A percentile compares a stretch with the other conserved stretches of the same genome.
Conservation (phyloP, 2,113 vertebrate genomes). For the Halichoeres trimaculatus region DNA sequence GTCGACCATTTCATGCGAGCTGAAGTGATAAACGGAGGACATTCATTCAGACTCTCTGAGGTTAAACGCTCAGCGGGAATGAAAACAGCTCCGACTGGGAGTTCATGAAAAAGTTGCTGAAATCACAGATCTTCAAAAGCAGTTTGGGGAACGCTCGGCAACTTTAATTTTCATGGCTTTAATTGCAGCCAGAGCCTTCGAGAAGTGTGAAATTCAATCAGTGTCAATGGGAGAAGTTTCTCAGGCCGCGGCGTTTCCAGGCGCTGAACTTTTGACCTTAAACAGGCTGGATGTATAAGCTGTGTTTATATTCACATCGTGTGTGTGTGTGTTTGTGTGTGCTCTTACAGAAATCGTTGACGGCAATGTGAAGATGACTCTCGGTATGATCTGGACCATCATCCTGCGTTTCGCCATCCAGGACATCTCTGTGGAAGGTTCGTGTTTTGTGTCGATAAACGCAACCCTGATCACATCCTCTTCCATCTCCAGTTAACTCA, state of each 20-base stretch:
- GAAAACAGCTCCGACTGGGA: neutral
- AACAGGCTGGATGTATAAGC: neutral
- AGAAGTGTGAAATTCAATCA: conserved; percentile 18
- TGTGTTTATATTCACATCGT: neutral
- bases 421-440: conserved; percentile 93
- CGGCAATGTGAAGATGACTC: conserved; percentile 93
- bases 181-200: conserved; percentile 14
- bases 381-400: conserved; percentile 97
- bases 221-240: conserved; percentile 2
- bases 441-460: neutral
- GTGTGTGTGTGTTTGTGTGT: neutral
- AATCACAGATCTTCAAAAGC: conserved; percentile 22
- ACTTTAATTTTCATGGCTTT: conserved; percentile 1
- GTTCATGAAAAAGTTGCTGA: conserved; percentile 9
- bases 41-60: neutral
- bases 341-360: conserved; percentile 88
- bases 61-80: neutral
- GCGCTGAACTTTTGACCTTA: neutral
- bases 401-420: conserved; percentile 94
- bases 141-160: neutral
- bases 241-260: neutral
- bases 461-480: too few relatives aligned
- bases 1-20: neutral
- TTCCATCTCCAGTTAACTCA: too few relatives aligned
- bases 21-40: neutral